phyloP scores from a whole-genome alignment of 2,797 vertebrate genomes.

The Cheirogaleus major region DNA sequence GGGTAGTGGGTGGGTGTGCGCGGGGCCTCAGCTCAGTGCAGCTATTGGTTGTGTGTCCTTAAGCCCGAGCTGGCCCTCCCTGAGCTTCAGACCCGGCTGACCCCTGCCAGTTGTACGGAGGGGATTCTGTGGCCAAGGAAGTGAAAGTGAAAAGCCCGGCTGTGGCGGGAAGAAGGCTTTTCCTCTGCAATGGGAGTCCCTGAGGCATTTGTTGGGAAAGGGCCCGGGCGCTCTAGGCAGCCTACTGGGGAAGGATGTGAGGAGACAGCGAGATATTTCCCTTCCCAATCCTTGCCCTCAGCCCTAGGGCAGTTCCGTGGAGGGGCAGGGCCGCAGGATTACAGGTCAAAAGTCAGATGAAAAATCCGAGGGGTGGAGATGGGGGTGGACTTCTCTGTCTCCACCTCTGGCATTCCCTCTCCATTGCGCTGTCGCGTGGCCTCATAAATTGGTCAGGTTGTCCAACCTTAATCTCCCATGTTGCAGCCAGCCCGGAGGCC shows the following conservation, averaged over 20 bases:
- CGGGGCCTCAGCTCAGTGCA: background rate
- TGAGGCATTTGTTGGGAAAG: slow-evolving; percentile 69
- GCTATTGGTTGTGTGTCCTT: background rate
- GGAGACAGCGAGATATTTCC: slow-evolving; percentile 31
- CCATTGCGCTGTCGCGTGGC: background rate
- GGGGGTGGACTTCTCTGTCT: background rate
- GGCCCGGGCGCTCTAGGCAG: slow-evolving; percentile 62
- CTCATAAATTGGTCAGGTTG: slow-evolving; percentile 22
- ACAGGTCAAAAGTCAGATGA: slow-evolving; percentile 67
- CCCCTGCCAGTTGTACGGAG: background rate
- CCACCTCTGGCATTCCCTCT: background rate
- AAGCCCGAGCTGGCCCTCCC: background rate
- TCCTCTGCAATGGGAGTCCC: slow-evolving; percentile 53
- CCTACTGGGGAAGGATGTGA: slow-evolving; percentile 49
- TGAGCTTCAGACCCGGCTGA: background rate
- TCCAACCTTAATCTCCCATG: slow-evolving; percentile 27
- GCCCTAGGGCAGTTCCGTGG: background rate
- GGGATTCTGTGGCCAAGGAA: slow-evolving; percentile 11
- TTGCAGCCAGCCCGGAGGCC: background rate
- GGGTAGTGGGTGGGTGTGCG: background rate
- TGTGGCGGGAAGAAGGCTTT: slow-evolving; percentile 44
- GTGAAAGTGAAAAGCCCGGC: slow-evolving; percentile 58
- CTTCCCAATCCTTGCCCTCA: background rate
- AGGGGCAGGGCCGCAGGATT: slow-evolving; percentile 48
- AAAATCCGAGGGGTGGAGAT: slow-evolving; percentile 59